Percentiles rank a stretch among this genome's conserved stretches.
Conservation (phyloP, 2,113 vertebrate species). For the Noctilio leporinus region DNA sequence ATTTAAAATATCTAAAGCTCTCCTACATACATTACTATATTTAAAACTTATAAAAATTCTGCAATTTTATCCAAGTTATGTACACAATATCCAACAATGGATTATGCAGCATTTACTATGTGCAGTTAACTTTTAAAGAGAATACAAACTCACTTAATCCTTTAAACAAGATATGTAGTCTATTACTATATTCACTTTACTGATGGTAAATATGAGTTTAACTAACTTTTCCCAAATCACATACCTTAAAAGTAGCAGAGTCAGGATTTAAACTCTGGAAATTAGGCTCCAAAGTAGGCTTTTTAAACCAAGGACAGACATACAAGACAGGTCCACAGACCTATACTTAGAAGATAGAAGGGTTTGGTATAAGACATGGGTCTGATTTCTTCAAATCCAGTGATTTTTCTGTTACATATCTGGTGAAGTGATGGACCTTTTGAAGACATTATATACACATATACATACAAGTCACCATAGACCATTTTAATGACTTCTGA, state of each 20-base stretch:
- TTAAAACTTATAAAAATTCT: background rate
- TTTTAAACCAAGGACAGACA: background rate
- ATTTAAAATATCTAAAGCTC: background rate
- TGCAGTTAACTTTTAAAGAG: background rate
- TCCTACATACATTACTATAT: background rate
- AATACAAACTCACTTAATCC: background rate
- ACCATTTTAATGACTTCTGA: background rate
- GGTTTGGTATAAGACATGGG: background rate
- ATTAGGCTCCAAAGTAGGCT: background rate
- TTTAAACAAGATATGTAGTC: background rate
- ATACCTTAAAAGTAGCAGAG: background rate
- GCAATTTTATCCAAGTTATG: background rate
- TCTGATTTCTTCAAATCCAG: background rate
- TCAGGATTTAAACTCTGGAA: background rate
- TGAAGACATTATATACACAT: background rate
- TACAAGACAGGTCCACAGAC: background rate
- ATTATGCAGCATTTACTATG: background rate
- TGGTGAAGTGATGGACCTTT: background rate
- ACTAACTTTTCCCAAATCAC: background rate
- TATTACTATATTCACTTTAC: background rate
- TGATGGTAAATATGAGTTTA: background rate
- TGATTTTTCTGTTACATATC: background rate
- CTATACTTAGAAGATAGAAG: background rate
- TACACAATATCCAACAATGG: background rate
- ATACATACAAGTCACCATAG: background rate